A percentile compares a stretch with the other conserved stretches of the same genome.
Conservation (phyloP, 2,797 vertebrate genomes). For the Octomys mimax region DNA sequence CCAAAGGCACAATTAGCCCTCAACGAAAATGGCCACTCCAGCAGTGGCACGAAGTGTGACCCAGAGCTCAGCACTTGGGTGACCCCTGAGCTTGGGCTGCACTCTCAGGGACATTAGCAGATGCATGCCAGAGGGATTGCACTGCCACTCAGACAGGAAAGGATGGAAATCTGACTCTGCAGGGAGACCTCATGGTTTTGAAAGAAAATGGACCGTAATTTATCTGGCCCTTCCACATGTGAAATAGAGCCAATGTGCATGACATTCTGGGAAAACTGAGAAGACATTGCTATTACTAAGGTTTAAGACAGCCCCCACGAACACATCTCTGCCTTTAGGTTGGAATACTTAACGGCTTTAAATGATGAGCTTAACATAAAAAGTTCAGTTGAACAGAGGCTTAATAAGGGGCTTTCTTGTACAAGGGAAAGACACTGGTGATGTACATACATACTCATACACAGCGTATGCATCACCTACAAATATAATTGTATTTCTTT, state of each 20-base stretch:
- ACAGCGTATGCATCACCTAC: background rate
- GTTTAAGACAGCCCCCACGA: background rate
- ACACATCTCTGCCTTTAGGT: background rate
- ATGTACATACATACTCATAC: background rate
- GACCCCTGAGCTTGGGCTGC: background rate
- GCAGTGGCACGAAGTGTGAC: background rate
- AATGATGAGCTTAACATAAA: conserved; percentile 18
- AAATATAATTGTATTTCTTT: background rate
- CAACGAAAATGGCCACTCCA: background rate
- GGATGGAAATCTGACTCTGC: background rate
- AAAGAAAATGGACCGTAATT: background rate
- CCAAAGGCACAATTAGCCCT: background rate
- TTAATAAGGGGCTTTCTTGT: background rate
- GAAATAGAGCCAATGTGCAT: background rate
- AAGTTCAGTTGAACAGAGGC: background rate
- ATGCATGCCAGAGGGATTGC: background rate
- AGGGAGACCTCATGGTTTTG: background rate
- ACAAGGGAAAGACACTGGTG: background rate
- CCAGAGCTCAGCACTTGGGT: background rate
- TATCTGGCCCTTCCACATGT: background rate
- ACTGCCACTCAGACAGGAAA: background rate
- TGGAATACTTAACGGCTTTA: background rate
- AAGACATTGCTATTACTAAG: conserved; percentile 12
- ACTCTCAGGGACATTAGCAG: background rate
- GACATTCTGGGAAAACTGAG: background rate